phyloP scores from a whole-genome alignment of 1,140 invertebrate species.

The Hestina assimilis region DNA sequence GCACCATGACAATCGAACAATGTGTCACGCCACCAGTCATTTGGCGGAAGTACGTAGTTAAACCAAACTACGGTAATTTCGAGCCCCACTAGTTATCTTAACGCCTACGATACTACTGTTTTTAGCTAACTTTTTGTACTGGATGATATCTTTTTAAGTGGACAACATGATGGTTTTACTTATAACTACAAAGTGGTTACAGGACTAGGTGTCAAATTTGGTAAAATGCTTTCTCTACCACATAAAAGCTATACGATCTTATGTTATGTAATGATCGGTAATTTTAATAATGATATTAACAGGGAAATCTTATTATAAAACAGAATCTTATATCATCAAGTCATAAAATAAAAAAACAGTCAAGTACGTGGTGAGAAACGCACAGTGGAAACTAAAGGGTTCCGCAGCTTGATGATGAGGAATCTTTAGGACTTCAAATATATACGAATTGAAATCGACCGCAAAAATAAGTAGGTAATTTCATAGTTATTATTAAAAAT shows the following conservation, averaged over 20 bases:
- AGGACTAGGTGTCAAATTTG: no score
- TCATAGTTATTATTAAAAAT: no score
- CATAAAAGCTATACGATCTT: no score
- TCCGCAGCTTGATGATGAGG: no score
- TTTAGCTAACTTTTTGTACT: conserved; percentile 36
- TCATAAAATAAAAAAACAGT: neutral
- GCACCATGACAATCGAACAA: conserved; percentile 27
- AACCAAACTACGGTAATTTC: conserved; percentile 63
- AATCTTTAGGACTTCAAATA: no score
- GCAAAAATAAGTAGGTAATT: no score
- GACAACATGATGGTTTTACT: neutral
- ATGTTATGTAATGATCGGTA: no score
- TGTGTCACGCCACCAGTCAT: conserved; percentile 42
- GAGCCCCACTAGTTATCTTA: conserved; percentile 43
- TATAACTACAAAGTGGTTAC: neutral
- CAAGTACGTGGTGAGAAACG: neutral
- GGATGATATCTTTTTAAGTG: conserved; percentile 59
- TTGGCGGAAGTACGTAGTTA: conserved; percentile 67
- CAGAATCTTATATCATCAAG: neutral
- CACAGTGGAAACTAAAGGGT: no score
- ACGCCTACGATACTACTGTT: conserved; percentile 47
- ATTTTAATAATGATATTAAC: no score
- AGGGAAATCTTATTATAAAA: neutral
- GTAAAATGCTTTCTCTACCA: no score
- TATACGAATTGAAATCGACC: no score